Evolutionary conservation across 2,113 vertebrate genomes (phyloP), one percentile per base, ranked within the genome.

Genomic region (Ptilonorhynchus violaceus): DNA sequence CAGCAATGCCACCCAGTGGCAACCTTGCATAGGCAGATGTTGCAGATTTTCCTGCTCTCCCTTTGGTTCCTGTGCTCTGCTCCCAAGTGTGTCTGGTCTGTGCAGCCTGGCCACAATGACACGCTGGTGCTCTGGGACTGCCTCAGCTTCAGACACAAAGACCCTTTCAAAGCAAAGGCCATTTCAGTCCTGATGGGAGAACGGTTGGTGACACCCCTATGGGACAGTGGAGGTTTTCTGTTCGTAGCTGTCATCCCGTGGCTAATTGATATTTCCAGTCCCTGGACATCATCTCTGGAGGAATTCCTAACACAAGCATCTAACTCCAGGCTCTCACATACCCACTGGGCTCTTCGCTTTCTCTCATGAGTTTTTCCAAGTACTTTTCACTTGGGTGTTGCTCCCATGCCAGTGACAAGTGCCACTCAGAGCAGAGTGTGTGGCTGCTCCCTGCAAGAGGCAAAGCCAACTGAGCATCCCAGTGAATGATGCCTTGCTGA

Each of bases 1-100:
- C 87, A 88, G 89, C 80, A 70, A 88, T 96, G 88, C 83, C 90
- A 96, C 85, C 92, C 93, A 84, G 92, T 91, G 95, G 80, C 80
- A 94, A 58, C 25, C 41, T 68, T 18, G 62, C 82, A 18, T 2
- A 46, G n/a, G 68, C 72, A 92, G 72, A 35, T 59, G 27, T 9
- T n/a, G 31, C 46, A 31, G 2, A 28, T 76, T 41, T 67, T 39
- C 46, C 70, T 59, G 11, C 44, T 77, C 39, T 44, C 35, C 15
- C 0, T 7, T 7, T 13, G 25, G 30, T 39, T 88, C 84, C 81
- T 66, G 69, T 7, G 0, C 37, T 42, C 33, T 42, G 47, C 55
- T 84, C 25, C 3, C 58, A 24, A 0, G 0, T 0, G 3, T 27
- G 25, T 31, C 41, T 25, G 49, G 12, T n/a, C 21, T 0, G 0